Percentiles rank a stretch among this genome's conserved stretches.
Conservation (phyloP, 2,113 vertebrate genomes). For the Passer domesticus region DNA sequence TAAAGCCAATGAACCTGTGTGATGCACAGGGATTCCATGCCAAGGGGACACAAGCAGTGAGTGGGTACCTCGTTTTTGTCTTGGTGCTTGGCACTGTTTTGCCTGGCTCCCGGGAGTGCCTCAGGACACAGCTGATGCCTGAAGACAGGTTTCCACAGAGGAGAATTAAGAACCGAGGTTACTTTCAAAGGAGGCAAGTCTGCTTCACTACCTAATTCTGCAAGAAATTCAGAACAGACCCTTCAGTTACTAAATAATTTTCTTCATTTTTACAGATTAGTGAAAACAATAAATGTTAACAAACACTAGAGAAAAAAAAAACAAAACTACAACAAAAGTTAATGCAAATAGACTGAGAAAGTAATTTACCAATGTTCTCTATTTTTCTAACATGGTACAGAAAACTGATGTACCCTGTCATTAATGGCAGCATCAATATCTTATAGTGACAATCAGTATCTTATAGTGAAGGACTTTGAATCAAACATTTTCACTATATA, state of each 20-base stretch:
- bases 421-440: not conserved
- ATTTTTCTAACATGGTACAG: not conserved
- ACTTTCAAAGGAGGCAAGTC: slow-evolving; percentile 84
- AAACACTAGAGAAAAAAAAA: not conserved
- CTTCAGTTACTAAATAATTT: not conserved
- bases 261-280: not conserved
- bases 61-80: slow-evolving; percentile 68
- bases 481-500: not conserved
- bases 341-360: not conserved
- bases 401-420: not conserved
- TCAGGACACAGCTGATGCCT: slow-evolving; percentile 83
- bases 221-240: not conserved
- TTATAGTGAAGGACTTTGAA: not conserved
- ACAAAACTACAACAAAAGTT: not conserved
- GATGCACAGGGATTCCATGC: not conserved
- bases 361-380: not conserved
- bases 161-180: slow-evolving; percentile 85
- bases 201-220: slow-evolving; percentile 81
- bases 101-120: not conserved
- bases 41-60: not conserved
- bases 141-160: slow-evolving; percentile 93
- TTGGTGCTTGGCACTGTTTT: not conserved
- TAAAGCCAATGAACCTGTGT: not conserved
- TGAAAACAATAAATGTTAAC: not conserved
- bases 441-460: not conserved